A percentile compares a stretch with the other conserved stretches of the same genome.
Conservation (phyloP, 2,797 vertebrate species). For the Eleutherodactylus coqui region DNA sequence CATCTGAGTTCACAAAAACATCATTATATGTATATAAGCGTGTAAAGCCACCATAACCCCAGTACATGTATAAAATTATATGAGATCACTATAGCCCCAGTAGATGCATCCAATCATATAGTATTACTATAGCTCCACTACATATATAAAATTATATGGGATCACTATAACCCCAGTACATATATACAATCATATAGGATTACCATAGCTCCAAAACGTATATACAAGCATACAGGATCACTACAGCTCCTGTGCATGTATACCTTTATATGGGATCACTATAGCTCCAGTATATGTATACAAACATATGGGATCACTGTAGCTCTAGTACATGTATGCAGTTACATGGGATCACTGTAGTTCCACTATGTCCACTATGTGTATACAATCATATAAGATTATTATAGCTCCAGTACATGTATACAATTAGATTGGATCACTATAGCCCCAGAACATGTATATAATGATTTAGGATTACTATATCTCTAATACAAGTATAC, state of each 20-base stretch:
- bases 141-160: neutral
- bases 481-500: neutral
- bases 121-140: neutral
- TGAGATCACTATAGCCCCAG: neutral
- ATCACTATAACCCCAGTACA: neutral
- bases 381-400: neutral
- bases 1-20: neutral
- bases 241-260: neutral
- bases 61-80: neutral
- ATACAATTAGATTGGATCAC: neutral
- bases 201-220: conserved; percentile 13
- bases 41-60: neutral
- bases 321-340: neutral
- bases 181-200: conserved; percentile 13
- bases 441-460: neutral
- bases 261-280: neutral
- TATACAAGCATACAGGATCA: neutral
- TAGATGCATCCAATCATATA: neutral
- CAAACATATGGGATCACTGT: neutral
- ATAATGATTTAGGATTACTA: neutral
- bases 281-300: neutral
- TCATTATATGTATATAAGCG: neutral
- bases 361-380: neutral
- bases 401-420: neutral
- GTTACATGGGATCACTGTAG: neutral